A percentile compares a stretch with the other conserved stretches of the same genome.
Evolutionary conservation across 2,113 vertebrate genomes (phyloP).

Genomic region (Malurus melanocephalus): DNA sequence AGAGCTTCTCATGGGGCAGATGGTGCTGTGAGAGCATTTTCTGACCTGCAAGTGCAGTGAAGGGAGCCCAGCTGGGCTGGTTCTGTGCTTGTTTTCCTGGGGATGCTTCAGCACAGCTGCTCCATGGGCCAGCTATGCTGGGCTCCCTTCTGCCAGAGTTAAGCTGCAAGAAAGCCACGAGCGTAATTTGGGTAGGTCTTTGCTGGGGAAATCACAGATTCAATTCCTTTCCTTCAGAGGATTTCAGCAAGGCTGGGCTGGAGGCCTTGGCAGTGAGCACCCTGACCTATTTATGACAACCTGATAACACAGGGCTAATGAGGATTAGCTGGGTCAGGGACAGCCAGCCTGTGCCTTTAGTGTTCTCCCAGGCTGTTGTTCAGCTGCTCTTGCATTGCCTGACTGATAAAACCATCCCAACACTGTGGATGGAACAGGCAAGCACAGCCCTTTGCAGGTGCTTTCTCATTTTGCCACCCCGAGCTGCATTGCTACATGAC

Average conservation of each 20-base stretch:
- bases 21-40: neutral
- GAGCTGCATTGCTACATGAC: neutral
- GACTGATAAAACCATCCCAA: neutral
- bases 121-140: neutral
- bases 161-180: neutral
- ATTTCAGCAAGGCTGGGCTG: neutral
- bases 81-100: neutral
- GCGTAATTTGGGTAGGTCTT: neutral
- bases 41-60: neutral
- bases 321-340: neutral
- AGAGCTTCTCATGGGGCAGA: neutral
- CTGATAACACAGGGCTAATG: neutral
- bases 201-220: neutral
- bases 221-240: neutral
- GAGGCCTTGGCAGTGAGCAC: neutral
- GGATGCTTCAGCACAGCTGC: fast-evolving
- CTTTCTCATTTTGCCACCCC: neutral
- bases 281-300: neutral
- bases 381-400: neutral
- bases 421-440: neutral
- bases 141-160: neutral
- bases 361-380: neutral
- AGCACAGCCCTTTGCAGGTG: neutral
- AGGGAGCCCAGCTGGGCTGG: neutral
- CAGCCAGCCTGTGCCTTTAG: neutral